phyloP scores from a whole-genome alignment of 2,797 vertebrate species.

The Lateolabrax maculatus region DNA sequence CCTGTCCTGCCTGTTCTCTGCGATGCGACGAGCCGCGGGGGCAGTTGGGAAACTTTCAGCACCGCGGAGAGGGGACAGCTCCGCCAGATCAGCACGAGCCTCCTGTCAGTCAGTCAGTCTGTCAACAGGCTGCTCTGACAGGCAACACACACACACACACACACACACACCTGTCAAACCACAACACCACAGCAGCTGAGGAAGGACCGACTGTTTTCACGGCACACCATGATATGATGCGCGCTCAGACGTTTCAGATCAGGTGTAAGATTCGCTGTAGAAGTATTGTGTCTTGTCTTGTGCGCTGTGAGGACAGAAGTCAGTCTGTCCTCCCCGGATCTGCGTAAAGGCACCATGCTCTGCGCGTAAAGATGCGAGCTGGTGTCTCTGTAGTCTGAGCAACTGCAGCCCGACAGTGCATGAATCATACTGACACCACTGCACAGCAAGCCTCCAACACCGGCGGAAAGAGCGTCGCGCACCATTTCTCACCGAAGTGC shows the following conservation, averaged over 20 bases:
- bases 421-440: slow-evolving; percentile 31
- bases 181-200: neutral
- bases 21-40: slow-evolving; percentile 42
- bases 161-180: slow-evolving; percentile 52
- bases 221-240: neutral
- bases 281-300: neutral
- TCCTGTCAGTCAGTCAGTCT: slow-evolving; percentile 60
- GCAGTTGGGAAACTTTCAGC: slow-evolving; percentile 83
- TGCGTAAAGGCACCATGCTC: slow-evolving; percentile 29
- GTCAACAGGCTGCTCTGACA: slow-evolving; percentile 70
- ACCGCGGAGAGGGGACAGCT: slow-evolving; percentile 79
- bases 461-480: slow-evolving; percentile 19
- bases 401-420: slow-evolving; percentile 16
- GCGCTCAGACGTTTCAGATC: neutral
- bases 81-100: slow-evolving; percentile 37
- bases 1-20: neutral
- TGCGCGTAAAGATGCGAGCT: slow-evolving; percentile 4
- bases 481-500: slow-evolving; percentile 33
- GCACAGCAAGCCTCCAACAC: slow-evolving; percentile 14
- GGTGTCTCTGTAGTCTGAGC: neutral
- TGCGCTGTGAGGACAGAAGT: neutral
- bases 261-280: neutral
- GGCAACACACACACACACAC: slow-evolving; percentile 46
- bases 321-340: neutral
- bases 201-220: neutral